These are phyloP conservation scores for Arctopsyche grandis DNA, from an alignment of 1,140 invertebrate genomes.

Conservation along the genomic window DNA sequence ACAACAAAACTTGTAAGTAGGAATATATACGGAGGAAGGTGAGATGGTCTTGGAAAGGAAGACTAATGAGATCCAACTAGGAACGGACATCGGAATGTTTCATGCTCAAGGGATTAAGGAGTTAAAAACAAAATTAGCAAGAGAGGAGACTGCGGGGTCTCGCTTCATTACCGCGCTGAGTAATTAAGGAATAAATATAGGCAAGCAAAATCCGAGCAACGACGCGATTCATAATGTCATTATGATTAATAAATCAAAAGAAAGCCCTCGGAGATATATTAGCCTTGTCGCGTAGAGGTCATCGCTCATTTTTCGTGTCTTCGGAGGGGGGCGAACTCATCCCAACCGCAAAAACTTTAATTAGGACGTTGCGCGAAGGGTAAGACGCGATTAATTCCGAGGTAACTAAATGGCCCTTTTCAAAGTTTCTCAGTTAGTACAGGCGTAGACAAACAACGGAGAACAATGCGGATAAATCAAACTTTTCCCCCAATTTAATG, in stretches of 20 bases:
- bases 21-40: background rate
- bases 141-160: background rate
- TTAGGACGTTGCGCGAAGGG: background rate
- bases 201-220: no score
- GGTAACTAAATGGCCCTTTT: background rate
- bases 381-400: constrained; percentile 18
- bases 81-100: constrained; percentile 23
- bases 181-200: no score
- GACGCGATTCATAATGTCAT: no score
- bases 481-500: background rate
- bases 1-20: constrained; percentile 24
- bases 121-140: constrained; percentile 9
- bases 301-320: no score
- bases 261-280: no score
- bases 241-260: no score
- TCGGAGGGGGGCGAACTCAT: background rate
- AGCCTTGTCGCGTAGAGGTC: no score
- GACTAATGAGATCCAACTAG: constrained; percentile 24
- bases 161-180: background rate
- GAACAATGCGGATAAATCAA: constrained; percentile 7
- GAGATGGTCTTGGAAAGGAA: constrained; percentile 6
- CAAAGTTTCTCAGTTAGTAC: background rate
- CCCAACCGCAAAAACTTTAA: constrained; percentile 8
- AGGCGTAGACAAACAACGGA: background rate
- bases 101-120: constrained; percentile 5